Base-by-base conservation (phyloP, 1,140 invertebrate genomes). In the Macrocentrus cingulum region DNA sequence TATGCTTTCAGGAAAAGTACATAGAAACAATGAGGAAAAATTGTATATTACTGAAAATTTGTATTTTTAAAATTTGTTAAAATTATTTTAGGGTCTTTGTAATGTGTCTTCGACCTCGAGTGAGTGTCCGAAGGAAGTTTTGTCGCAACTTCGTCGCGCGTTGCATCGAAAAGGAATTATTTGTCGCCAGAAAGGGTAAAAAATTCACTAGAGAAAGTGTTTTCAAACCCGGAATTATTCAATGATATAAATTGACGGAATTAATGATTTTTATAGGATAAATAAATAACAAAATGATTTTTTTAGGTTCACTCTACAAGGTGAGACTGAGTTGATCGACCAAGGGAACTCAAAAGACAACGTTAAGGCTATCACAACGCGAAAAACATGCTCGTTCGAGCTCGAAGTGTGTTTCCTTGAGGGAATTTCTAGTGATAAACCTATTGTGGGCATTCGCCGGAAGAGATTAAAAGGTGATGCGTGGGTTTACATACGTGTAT, bases 401-500 rank as follows among this genome's bases (percentile, higher is more conserved):
- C 69, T 94, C 51, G 91, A 94, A 81, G 87, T 94, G 11, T 92
- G 91, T 71, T 75, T 84, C 8, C 69, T 88, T 8, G 54, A 70
- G 62, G 60, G 65, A 68, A 59, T 73, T 61, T 66, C 66, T 18
- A 62, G 65, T 18, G 61, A 65, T 13, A 71, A 77, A 54, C 75
- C 67, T 58, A 75, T 84, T 23, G 83, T 91, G 25, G 90, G 89
- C 15, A 88, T 94, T 23, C 80, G 86, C 60, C 81, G 91, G 34
- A 93, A 92, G 68, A 75, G 91, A 53, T 81, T 93, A 1, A 90
- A 89, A 70, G 92, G 92, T 1, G 89, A 94, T 71, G 85, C 87
- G 1, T 94, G 91, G 90, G 85, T 88, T 53, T 94, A 94, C 70
- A 94, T 94, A 71, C 85, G 84, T 57, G 83, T 92, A n/a, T 92